phyloP scores from a whole-genome alignment of 2,113 vertebrate genomes.

The Tylochromis polylepis region DNA sequence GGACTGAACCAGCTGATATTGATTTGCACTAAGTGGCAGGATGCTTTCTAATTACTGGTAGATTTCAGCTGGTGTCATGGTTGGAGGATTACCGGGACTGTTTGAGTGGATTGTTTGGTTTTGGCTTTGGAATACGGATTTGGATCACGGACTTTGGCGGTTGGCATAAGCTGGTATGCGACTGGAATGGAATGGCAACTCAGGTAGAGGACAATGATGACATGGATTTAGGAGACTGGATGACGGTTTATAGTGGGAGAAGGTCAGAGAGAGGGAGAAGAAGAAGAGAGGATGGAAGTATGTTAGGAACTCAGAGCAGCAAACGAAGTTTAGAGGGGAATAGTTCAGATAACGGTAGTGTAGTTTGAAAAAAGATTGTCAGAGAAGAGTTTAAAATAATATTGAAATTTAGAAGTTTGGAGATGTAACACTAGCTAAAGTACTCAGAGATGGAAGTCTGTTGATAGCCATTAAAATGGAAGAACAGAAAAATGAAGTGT shows the following conservation, averaged over 20 bases:
- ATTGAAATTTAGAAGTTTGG: neutral
- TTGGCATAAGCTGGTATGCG: neutral
- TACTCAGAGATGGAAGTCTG: neutral
- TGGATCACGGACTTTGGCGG: neutral
- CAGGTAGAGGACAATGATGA: too few relatives aligned
- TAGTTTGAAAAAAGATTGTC: neutral
- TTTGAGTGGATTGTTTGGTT: neutral
- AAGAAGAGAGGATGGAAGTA: neutral
- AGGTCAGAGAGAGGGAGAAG: neutral
- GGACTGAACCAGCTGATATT: neutral
- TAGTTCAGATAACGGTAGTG: neutral
- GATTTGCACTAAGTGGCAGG: neutral
- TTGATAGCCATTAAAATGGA: neutral
- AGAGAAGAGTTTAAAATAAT: neutral
- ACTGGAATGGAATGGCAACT: too few relatives aligned
- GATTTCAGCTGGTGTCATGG: neutral
- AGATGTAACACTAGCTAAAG: neutral
- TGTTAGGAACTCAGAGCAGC: neutral
- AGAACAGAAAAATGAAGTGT: neutral
- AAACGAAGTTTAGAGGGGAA: neutral
- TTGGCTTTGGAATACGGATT: neutral
- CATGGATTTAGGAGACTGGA: too few relatives aligned
- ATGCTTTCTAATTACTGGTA: neutral
- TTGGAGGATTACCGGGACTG: accelerated
- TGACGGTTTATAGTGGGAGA: too few relatives aligned